These are phyloP conservation scores for Uropsilus gracilis DNA, from an alignment of 2,113 vertebrate species.

Conservation along the genomic window DNA sequence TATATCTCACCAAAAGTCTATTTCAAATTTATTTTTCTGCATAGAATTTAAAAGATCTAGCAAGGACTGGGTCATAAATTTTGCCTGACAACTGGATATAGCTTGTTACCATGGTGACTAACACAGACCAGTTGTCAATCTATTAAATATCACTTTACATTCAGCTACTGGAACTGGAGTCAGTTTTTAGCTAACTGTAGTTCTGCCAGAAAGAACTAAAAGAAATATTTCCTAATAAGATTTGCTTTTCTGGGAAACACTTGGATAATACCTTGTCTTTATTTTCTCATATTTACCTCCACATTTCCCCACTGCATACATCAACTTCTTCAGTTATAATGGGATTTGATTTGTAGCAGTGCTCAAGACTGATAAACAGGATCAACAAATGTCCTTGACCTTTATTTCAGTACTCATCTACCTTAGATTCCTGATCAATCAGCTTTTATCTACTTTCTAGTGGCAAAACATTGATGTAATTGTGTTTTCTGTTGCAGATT, in stretches of 20 bases:
- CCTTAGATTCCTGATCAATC: background rate
- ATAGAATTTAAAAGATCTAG: background rate
- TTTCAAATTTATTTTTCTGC: background rate
- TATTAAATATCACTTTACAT: background rate
- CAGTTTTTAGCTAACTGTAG: background rate
- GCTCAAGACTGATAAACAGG: background rate
- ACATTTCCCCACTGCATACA: background rate
- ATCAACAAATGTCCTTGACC: background rate
- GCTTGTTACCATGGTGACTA: constrained; percentile 35
- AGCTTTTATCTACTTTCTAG: background rate
- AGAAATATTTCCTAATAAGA: background rate
- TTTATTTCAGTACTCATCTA: background rate
- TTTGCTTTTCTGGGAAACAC: background rate
- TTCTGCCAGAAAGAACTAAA: background rate
- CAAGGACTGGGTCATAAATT: background rate
- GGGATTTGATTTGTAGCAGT: background rate
- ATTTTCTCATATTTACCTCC: background rate
- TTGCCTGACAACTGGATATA: background rate
- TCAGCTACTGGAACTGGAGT: background rate
- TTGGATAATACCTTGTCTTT: background rate
- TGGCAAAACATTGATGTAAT: background rate
- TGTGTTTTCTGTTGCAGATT: background rate
- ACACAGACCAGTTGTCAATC: background rate
- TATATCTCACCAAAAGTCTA: background rate
- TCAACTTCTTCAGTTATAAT: background rate